These are phyloP conservation scores for Hoplodrina ambigua DNA, from an alignment of 2,888 invertebrate genomes.

Conservation along the genomic window DNA sequence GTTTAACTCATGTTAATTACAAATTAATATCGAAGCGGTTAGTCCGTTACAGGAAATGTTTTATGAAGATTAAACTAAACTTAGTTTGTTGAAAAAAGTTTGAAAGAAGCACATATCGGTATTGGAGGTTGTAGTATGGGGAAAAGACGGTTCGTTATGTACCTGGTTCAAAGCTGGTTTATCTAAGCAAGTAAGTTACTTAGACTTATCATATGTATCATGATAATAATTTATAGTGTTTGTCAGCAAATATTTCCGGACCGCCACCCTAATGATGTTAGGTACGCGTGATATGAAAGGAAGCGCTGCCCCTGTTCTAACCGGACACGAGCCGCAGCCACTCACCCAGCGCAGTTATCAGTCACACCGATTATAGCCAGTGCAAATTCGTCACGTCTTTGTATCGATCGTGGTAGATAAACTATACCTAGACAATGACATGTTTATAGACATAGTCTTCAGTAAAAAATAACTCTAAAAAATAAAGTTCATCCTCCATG, in stretches of 20 bases:
- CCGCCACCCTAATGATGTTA: conserved; percentile 51
- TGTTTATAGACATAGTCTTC: no score
- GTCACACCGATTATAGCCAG: conserved; percentile 31
- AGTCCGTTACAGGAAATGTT: conserved; percentile 72
- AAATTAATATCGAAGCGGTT: conserved; percentile 62
- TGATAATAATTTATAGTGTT: background rate
- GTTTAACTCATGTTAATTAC: conserved; percentile 68
- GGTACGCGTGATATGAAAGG: conserved; percentile 65
- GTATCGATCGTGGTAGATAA: conserved; percentile 28
- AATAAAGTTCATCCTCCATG: no score
- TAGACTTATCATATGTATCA: background rate
- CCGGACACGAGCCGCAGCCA: conserved; percentile 65
- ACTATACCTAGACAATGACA: no score
- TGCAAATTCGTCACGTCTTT: conserved; percentile 35
- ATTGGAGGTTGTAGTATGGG: no score
- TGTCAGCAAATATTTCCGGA: conserved; percentile 47
- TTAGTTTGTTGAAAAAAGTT: conserved; percentile 33
- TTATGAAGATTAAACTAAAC: conserved; percentile 69
- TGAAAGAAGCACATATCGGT: background rate
- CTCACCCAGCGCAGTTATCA: conserved; percentile 57
- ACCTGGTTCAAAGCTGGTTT: no score
- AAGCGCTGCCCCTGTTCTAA: conserved; percentile 64
- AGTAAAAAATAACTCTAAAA: no score
- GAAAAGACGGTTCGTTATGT: no score
- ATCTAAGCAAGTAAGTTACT: background rate